phyloP scores from a whole-genome alignment of 1,140 invertebrate species.

The Camponotus floridanus region DNA sequence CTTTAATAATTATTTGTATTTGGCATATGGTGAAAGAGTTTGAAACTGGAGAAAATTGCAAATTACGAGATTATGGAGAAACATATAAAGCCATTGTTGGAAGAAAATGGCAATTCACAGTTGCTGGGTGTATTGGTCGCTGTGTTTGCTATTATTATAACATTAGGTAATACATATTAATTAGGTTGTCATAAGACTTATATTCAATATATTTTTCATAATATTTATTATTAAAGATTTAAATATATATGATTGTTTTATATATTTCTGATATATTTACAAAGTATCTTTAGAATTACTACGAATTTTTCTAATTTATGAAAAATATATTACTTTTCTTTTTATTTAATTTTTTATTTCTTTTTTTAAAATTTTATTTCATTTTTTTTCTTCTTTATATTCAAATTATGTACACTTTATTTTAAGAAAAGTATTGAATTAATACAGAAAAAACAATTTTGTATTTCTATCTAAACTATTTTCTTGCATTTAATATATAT shows the following conservation, averaged over 20 bases:
- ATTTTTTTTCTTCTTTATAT: background rate
- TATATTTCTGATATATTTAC: background rate
- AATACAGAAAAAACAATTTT: background rate
- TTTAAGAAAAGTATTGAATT: background rate
- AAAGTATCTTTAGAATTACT: background rate
- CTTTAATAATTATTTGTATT: background rate
- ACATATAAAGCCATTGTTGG: conserved; percentile 67
- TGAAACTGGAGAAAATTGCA: background rate
- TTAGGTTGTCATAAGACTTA: conserved; percentile 67
- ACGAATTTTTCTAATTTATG: background rate
- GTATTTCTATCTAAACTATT: conserved; percentile 38
- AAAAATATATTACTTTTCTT: background rate
- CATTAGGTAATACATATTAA: conserved; percentile 85
- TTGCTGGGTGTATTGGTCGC: conserved; percentile 85
- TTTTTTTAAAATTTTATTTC: too few relatives aligned
- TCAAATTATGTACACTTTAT: background rate
- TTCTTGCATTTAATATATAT: background rate
- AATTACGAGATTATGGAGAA: conserved; percentile 76
- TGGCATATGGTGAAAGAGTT: conserved; percentile 7
- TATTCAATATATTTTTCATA: background rate
- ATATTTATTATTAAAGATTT: background rate
- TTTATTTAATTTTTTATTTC: too few relatives aligned
- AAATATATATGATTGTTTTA: conserved; percentile 9
- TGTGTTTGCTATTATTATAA: conserved; percentile 85
- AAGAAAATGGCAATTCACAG: conserved; percentile 81